phyloP scores from a whole-genome alignment of 2,888 invertebrate genomes.

The Pristionchus fissidentatus region DNA sequence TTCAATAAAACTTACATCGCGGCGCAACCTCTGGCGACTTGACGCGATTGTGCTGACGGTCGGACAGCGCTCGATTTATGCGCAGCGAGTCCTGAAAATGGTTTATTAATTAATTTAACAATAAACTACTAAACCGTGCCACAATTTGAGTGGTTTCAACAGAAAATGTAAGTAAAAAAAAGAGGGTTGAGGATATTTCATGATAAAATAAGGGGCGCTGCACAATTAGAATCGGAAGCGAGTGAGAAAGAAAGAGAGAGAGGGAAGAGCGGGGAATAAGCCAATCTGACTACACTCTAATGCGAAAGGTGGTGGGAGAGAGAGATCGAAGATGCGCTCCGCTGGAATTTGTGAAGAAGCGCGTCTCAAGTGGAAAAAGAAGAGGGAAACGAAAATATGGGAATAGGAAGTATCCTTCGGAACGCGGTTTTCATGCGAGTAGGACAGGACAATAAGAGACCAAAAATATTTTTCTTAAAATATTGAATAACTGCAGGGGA shows the following conservation, averaged over 20 bases:
- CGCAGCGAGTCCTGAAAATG: slow-evolving; percentile 34
- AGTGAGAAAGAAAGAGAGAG: slow-evolving; percentile 9
- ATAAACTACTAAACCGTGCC: neutral
- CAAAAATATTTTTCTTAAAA: too few species aligned
- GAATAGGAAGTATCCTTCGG: too few species aligned
- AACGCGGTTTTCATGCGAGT: too few species aligned
- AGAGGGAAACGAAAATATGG: neutral
- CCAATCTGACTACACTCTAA: neutral
- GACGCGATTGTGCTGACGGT: slow-evolving; percentile 44
- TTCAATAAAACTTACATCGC: neutral
- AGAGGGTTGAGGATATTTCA: neutral
- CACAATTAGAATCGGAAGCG: neutral
- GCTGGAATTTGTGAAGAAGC: slow-evolving; percentile 4
- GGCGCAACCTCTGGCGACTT: slow-evolving; percentile 36
- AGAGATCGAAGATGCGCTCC: neutral
- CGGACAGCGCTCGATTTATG: slow-evolving; percentile 38
- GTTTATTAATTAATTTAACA: neutral
- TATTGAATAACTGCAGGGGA: too few species aligned
- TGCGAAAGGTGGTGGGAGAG: neutral
- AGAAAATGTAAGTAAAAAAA: neutral
- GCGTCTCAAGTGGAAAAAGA: slow-evolving; percentile 18
- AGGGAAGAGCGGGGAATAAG: neutral
- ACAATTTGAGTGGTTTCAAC: neutral
- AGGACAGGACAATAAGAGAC: too few species aligned
- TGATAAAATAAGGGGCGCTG: neutral